Base-by-base conservation (phyloP, 2,113 vertebrate genomes). In the Amphiprion percula region DNA sequence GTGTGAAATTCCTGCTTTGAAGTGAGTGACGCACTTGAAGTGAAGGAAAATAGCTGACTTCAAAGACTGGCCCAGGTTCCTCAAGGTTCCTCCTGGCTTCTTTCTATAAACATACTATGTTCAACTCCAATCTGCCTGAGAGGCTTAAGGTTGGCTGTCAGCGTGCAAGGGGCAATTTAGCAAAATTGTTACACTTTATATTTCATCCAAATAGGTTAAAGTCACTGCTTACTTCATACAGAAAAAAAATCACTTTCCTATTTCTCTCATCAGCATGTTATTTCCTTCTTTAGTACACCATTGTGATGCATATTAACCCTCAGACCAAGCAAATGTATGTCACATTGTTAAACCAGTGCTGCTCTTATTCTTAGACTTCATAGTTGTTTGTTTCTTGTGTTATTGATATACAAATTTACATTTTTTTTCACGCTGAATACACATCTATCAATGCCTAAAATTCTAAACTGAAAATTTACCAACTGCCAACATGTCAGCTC, bases 1-100 rank as follows among this genome's bases (percentile, higher is more conserved):
- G 63, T 82, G 77, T 87, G 79, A 91, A 91, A 88, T 87, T 86
- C 87, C 69, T 2, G 19, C 87, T 91, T 91, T 87, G 86, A 90
- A 87, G 85, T 89, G 37, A 80, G 80, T 86, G 74, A 90, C 56
- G 53, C 78, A 77, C 77, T 88, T 56, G 23, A 78, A 87, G 53
- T 59, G 56, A 79, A 79, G 75, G 63, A 87, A 91, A 90, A 84
- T 71, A 90, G 75, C 80, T 47, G 54, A 87, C 87, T 86, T 92
- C 87, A 91, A 91, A 93, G 81, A 83, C 72, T 10, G 2, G 84
- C 61, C 62, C 74, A 64, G 64, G 77, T 84, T 90, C 74, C 83
- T 89, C 68, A 80, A 83, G 74, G 77, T 86, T 87, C 86, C 85
- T 80, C 50, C 55, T 68, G 61, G 77, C 77, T 83, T 63, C 23